A percentile compares a stretch with the other conserved stretches of the same genome.
Conservation (phyloP, 2,888 invertebrate species). For the Tachina lurida region DNA sequence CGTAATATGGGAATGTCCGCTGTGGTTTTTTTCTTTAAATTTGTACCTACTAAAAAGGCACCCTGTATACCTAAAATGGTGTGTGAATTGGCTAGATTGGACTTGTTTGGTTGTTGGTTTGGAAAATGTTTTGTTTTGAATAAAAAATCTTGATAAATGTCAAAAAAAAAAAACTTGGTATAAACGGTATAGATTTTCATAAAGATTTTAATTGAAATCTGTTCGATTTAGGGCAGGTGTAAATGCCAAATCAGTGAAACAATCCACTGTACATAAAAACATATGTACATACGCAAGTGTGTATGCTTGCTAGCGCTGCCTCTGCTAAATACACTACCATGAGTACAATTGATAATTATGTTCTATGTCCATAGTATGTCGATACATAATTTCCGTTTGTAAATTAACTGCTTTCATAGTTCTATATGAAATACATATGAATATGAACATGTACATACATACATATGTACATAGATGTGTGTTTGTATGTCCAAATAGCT, state of each 20-base stretch:
- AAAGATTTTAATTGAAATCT: neutral
- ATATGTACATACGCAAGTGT: neutral
- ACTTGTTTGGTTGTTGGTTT: no score
- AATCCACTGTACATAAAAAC: slow-evolving; percentile 12
- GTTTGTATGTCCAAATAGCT: slow-evolving; percentile 6
- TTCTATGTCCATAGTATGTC: slow-evolving; percentile 23
- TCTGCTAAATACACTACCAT: neutral
- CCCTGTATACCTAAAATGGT: no score
- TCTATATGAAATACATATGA: slow-evolving; percentile 36
- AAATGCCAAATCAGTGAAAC: neutral
- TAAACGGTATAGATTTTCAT: no score
- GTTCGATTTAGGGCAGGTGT: neutral
- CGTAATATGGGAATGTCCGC: no score
- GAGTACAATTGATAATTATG: neutral
- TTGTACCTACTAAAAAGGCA: no score
- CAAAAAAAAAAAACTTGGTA: no score
- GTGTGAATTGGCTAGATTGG: no score
- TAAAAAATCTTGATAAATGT: no score
- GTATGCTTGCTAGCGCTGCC: neutral
- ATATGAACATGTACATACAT: no score
- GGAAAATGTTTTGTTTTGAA: no score
- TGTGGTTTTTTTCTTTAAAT: no score
- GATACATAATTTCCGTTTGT: slow-evolving; percentile 71
- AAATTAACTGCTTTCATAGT: slow-evolving; percentile 67
- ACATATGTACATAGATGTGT: no score